Base-by-base conservation (phyloP, 2,113 vertebrate genomes). In the Thamnaconus septentrionalis region DNA sequence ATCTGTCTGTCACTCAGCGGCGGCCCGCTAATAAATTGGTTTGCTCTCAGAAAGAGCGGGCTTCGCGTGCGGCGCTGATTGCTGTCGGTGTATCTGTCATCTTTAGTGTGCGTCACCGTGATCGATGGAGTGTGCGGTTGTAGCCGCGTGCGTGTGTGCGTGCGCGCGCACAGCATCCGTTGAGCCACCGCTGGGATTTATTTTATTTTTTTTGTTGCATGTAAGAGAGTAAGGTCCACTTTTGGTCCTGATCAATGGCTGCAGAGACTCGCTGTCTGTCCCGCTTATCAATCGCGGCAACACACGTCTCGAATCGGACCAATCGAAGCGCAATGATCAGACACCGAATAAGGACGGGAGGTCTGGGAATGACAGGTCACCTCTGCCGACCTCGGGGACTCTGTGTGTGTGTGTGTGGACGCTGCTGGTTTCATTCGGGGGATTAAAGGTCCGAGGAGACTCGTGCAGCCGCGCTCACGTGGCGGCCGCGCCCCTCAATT, bases 71-170 rank as follows among this genome's bases (percentile, higher is more conserved):
- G 31, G 69, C 86, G 88, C 71, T 87, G 88, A 87, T 90, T 80
- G 83, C 73, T 71, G 82, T 81, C 84, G 82, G 76, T 80, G 82
- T 83, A 76, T 88, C 84, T 85, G 88, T 88, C 85, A 80, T 85
- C 68, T 80, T 72, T 56, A 49, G 78, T 84, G 66, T 61, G 67
- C 81, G 79, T 89, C 84, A 83, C 47, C 3, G 52, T 80, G 79
- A 88, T 88, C 81, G 62, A 86, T 88, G 68, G 52, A 66, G 56
- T 79, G 69, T 77, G 69, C 70, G 53, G 6, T 56, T 51, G 45
- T 44, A 47, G 49, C 55, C 59, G 31, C n/a, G 41, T 48, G 53
- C 61, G 69, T 71, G 10, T 73, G 66, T 62, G 10, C 51, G 61
- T 56, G 61, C 31, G 61, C 42, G 69, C 72, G 72, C 61, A 59